Conservation (phyloP, 2,113 vertebrate genomes). For the Phrynocephalus versicolor region DNA sequence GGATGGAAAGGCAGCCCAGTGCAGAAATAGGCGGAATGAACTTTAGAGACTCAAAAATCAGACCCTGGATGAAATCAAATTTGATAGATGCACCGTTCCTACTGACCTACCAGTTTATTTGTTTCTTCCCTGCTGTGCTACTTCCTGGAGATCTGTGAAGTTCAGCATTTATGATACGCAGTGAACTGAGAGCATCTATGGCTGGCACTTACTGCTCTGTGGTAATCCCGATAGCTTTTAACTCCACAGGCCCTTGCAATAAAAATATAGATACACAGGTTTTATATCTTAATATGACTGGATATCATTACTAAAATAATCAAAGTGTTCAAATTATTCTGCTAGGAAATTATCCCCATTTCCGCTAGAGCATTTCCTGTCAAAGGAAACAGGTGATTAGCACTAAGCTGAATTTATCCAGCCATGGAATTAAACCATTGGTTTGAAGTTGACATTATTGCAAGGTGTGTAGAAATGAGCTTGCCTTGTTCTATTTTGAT, state of each 20-base stretch:
- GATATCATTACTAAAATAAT: conserved; percentile 65
- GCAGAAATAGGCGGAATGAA: background rate
- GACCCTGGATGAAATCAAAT: background rate
- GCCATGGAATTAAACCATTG: conserved; percentile 57
- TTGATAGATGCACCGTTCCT: background rate
- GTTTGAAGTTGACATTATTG: conserved; percentile 47
- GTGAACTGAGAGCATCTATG: conserved; percentile 17
- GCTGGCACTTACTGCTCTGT: background rate
- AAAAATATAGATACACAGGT: conserved; percentile 65
- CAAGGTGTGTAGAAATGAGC: conserved; percentile 42
- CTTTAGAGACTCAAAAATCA: background rate
- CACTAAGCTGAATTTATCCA: conserved; percentile 65
- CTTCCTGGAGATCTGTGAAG: conserved; percentile 32
- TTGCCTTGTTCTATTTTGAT: conserved; percentile 42
- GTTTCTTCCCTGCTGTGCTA: background rate
- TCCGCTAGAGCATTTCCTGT: conserved; percentile 62
- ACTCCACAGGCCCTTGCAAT: conserved; percentile 45
- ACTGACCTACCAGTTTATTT: background rate
- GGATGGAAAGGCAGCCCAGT: background rate
- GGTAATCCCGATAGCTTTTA: conserved; percentile 45
- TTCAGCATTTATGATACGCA: background rate
- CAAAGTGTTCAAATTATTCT: conserved; percentile 69
- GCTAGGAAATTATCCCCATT: conserved; percentile 64
- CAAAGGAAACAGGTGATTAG: conserved; percentile 69
- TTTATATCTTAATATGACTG: conserved; percentile 64